Conservation (phyloP, 2,797 vertebrate species). For the Phoxinus dragarum region DNA sequence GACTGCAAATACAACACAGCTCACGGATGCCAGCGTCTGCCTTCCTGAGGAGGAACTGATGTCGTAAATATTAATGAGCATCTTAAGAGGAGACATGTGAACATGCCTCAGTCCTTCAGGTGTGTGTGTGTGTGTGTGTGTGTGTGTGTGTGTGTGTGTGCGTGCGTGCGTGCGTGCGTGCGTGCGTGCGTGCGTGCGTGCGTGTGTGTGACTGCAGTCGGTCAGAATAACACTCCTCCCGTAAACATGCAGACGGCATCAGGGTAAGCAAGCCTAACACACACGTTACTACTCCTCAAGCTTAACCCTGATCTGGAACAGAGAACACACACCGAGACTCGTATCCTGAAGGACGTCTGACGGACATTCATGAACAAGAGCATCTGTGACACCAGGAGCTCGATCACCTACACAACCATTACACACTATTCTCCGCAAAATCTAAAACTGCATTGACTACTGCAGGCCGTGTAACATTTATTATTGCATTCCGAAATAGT, state of each 20-base stretch:
- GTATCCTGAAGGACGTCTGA: neutral
- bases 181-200: too few relatives aligned
- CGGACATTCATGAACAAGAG: neutral
- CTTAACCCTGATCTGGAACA: too few relatives aligned
- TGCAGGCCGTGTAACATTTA: neutral
- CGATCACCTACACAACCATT: too few relatives aligned
- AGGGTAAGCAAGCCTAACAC: neutral
- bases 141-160: neutral
- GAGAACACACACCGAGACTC: too few relatives aligned
- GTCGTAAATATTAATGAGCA: neutral
- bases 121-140: neutral
- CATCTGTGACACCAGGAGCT: neutral
- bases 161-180: neutral
- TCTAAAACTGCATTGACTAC: neutral
- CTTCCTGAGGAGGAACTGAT: neutral
- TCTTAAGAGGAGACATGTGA: neutral
- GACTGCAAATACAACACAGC: too few relatives aligned
- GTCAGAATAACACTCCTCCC: neutral
- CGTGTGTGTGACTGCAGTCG: neutral
- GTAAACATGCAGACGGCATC: neutral
- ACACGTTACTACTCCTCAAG: neutral
- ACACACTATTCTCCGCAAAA: neutral
- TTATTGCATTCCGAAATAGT: neutral
- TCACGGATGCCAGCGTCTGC: too few relatives aligned
- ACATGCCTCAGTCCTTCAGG: neutral